Evolutionary conservation across 2,113 vertebrate species (phyloP).

Genomic region (Lipotes vexillifer): DNA sequence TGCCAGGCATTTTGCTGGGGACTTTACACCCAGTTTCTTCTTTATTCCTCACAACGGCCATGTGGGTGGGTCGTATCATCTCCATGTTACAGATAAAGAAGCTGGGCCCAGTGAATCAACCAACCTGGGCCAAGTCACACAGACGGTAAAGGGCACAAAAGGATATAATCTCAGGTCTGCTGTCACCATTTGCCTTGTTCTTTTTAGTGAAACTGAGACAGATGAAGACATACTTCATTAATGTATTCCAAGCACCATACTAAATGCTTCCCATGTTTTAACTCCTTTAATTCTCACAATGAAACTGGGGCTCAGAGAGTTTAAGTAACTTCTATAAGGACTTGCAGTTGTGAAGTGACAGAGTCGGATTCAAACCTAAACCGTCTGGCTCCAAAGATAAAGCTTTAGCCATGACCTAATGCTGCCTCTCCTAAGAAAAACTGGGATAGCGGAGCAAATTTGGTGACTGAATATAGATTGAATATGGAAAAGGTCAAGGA

Average conservation of each 20-base stretch:
- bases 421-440: not conserved
- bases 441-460: not conserved
- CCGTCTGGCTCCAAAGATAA: not conserved
- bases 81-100: not conserved
- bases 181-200: not conserved
- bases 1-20: not conserved
- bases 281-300: not conserved
- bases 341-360: not conserved
- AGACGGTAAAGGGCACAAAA: not conserved
- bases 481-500: not conserved
- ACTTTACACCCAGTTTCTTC: not conserved
- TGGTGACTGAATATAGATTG: not conserved
- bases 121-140: not conserved
- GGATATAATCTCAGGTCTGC: not conserved
- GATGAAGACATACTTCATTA: not conserved
- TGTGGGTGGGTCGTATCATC: not conserved
- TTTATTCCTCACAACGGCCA: not conserved
- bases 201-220: not conserved
- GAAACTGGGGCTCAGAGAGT: not conserved
- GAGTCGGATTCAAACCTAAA: not conserved
- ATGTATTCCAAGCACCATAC: not conserved
- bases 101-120: not conserved
- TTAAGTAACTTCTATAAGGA: not conserved
- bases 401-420: not conserved
- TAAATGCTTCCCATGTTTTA: not conserved